A percentile compares a stretch with the other conserved stretches of the same genome.
Conservation (phyloP, 1,140 invertebrate genomes). For the Trichonephila inaurata region DNA sequence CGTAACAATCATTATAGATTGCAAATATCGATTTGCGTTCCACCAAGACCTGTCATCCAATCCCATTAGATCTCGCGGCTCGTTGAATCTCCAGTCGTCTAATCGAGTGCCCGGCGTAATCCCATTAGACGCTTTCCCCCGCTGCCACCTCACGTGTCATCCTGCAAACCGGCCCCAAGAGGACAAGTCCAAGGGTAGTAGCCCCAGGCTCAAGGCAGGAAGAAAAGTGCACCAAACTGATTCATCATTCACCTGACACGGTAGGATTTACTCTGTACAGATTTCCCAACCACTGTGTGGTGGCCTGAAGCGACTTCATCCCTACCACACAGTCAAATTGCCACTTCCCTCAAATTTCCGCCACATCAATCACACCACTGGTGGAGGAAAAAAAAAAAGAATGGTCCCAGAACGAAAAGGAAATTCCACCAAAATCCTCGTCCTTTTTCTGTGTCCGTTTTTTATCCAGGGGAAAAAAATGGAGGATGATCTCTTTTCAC, state of each 20-base stretch:
- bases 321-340: constrained; percentile 58
- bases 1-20: constrained; percentile 49
- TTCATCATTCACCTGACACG: constrained; percentile 53
- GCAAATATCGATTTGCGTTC: constrained; percentile 49
- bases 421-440: constrained; percentile 47
- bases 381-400: neutral
- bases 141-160: neutral
- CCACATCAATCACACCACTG: constrained; percentile 54
- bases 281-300: constrained; percentile 13
- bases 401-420: neutral
- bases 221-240: constrained; percentile 44
- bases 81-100: constrained; percentile 16
- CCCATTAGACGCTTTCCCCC: constrained; percentile 29
- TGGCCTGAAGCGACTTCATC: neutral
- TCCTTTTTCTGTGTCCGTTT: constrained; percentile 40
- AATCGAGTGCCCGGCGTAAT: constrained; percentile 35
- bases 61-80: constrained; percentile 41
- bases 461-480: neutral
- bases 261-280: constrained; percentile 42
- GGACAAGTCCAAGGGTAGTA: constrained; percentile 6
- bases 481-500: constrained; percentile 47
- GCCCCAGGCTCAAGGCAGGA: neutral
- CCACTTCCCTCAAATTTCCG: constrained; percentile 70
- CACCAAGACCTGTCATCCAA: constrained; percentile 37
- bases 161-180: constrained; percentile 22